Percentiles rank a stretch among this genome's conserved stretches.
Evolutionary conservation across 2,797 vertebrate genomes (phyloP).

Genomic region (Esox masquinongy): DNA sequence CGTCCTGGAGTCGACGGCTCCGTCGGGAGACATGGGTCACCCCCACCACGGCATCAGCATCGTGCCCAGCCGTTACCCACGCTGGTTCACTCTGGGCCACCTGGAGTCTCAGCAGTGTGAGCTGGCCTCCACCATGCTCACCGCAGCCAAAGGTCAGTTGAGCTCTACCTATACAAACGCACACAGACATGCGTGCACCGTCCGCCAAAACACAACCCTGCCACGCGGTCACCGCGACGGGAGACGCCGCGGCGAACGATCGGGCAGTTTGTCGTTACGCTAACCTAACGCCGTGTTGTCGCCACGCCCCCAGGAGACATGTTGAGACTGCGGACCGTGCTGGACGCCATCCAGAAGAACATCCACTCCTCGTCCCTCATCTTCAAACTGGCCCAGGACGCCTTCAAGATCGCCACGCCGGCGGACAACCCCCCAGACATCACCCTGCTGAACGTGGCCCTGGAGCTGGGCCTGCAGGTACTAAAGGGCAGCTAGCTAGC

Average conservation of each 20-base stretch:
- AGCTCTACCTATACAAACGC: conserved; percentile 9
- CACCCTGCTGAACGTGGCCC: conserved; percentile 91
- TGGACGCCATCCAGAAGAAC: conserved; percentile 95
- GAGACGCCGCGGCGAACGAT: no score
- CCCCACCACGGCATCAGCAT: conserved; percentile 93
- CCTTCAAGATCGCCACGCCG: conserved; percentile 94
- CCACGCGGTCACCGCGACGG: not conserved
- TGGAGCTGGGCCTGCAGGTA: conserved; percentile 95
- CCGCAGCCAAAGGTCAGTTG: conserved; percentile 91
- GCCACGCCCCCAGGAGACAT: conserved; percentile 70
- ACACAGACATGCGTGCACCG: not conserved
- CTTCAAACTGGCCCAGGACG: conserved; percentile 95
- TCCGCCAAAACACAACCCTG: not conserved
- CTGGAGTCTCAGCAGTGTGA: conserved; percentile 96
- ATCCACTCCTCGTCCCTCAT: conserved; percentile 93
- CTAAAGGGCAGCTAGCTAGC: not conserved
- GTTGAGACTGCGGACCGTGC: conserved; percentile 87
- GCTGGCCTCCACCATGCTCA: conserved; percentile 94
- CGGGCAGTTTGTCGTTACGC: no score
- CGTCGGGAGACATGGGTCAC: conserved; percentile 85
- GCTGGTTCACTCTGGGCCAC: conserved; percentile 96
- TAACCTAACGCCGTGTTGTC: not conserved
- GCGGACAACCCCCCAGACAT: conserved; percentile 94
- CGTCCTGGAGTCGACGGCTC: conserved; percentile 89
- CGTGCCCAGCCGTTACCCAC: conserved; percentile 92